phyloP scores from a whole-genome alignment of 1,140 invertebrate genomes.

The Bombus fervidus region DNA sequence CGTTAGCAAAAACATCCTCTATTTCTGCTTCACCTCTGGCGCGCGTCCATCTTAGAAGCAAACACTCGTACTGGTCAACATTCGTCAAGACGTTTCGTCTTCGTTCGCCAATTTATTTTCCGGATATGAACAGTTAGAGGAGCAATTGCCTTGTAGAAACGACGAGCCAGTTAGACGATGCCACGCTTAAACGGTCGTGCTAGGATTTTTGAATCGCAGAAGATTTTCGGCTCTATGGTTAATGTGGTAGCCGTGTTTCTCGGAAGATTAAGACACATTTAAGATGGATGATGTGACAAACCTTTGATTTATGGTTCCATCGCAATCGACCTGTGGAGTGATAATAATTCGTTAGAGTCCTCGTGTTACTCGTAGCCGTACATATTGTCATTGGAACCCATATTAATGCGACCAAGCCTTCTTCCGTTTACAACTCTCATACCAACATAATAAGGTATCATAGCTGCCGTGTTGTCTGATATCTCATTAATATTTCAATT shows the following conservation, averaged over 20 bases:
- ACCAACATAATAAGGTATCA: slow-evolving; percentile 4
- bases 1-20: slow-evolving; percentile 62
- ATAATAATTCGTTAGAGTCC: slow-evolving; percentile 57
- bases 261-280: slow-evolving; percentile 52
- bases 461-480: slow-evolving; percentile 29
- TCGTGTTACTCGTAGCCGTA: slow-evolving; percentile 18
- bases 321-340: slow-evolving; percentile 41
- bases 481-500: slow-evolving; percentile 69
- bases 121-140: slow-evolving; percentile 20
- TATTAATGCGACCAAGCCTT: slow-evolving; percentile 58
- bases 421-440: slow-evolving; percentile 30
- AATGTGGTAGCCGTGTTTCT: slow-evolving; percentile 48
- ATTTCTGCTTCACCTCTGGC: slow-evolving; percentile 44
- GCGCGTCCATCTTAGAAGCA: slow-evolving; percentile 37
- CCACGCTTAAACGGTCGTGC: no score
- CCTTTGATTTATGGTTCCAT: slow-evolving; percentile 58
- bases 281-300: slow-evolving; percentile 62
- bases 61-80: slow-evolving; percentile 21
- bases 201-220: slow-evolving; percentile 5
- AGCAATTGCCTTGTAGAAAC: background rate
- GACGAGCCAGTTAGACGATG: background rate
- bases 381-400: slow-evolving; percentile 47
- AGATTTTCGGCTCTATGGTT: background rate
- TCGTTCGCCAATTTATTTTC: slow-evolving; percentile 13
- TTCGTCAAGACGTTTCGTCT: slow-evolving; percentile 34